phyloP scores from a whole-genome alignment of 2,888 invertebrate genomes.

The Ichneumoninae sp. region DNA sequence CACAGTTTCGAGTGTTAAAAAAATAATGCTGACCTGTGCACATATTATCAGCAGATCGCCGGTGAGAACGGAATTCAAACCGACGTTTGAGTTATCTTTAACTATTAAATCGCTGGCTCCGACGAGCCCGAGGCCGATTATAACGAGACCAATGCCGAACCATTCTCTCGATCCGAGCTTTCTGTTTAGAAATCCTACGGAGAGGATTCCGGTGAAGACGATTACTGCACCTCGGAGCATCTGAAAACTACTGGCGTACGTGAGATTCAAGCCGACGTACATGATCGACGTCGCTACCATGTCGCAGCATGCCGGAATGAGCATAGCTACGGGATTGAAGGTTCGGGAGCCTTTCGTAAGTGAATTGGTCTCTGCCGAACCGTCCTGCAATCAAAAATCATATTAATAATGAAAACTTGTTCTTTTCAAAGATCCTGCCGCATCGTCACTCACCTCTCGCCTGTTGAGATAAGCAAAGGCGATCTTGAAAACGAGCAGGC shows the following conservation, averaged over 20 bases:
- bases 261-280: conserved; percentile 96
- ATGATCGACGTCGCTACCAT: conserved; percentile 94
- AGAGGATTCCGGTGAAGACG: conserved; percentile 94
- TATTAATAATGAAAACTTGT: conserved; percentile 14
- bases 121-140: conserved; percentile 90
- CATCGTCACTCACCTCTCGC: conserved; percentile 84
- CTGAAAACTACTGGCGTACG: conserved; percentile 97
- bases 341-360: conserved; percentile 90
- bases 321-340: conserved; percentile 92
- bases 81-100: conserved; percentile 81
- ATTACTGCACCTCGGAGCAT: conserved; percentile 97
- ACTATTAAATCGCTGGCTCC: conserved; percentile 90
- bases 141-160: conserved; percentile 90
- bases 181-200: conserved; percentile 91
- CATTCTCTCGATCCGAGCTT: conserved; percentile 89
- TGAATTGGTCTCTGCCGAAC: conserved; percentile 84
- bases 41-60: conserved; percentile 91
- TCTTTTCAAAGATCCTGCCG: conserved; percentile 67
- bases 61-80: conserved; percentile 91
- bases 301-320: conserved; percentile 95
- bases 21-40: conserved; percentile 85
- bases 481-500: conserved; percentile 92
- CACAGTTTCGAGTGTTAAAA: conserved; percentile 14
- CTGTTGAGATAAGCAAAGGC: conserved; percentile 86
- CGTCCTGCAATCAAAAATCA: conserved; percentile 73